Base-by-base conservation (phyloP, 2,113 vertebrate species). In the Oncorhynchus gorbuscha region DNA sequence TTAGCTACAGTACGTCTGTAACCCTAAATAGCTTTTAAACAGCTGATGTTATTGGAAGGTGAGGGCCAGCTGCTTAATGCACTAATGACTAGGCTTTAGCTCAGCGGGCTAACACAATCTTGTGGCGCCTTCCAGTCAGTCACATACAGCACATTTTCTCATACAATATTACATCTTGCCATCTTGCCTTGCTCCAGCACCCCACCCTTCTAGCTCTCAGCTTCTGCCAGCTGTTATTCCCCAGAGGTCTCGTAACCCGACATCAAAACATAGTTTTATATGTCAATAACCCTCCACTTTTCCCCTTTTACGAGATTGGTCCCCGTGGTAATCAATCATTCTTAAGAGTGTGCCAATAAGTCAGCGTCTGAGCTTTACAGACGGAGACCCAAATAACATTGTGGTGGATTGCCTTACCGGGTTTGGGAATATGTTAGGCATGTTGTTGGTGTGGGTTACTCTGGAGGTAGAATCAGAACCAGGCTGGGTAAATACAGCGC, bases 21-120 rank as follows among this genome's bases (percentile, higher is more conserved):
- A 45, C 39, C 9, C 39, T 45, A 78, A 87, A 89, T 73, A 82
- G 80, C 82, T 83, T 84, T 86, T 82, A 85, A 92, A 87, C 85
- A 83, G 78, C 72, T 92, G 93, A 87, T 92, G 89, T 84, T 90
- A 81, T 93, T 93, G 92, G 92, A 92, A 83, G 81, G 74, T 81
- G 81, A 80, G 71, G 62, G 80, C 74, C 79, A 82, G 75, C 89
- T 87, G 80, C 68, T 22, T 24, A 62, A 22, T 16, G 69, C 30
- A 68, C 68, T 68, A 55, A 16, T 45, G 39, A 45, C 51, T 18
- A 55, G 51, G 51, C 51, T 55, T 55, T 55, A 55, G 51, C 51
- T 55, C 5, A 55, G 16, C 1, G 51, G 51, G 51, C 51, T 55
- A 55, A 55, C 51, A 55, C 51, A 14, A 14, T 55, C 16, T 55